These are phyloP conservation scores for Macropus fuliginosus DNA, from an alignment of 2,797 vertebrate genomes.

Conservation along the genomic window DNA sequence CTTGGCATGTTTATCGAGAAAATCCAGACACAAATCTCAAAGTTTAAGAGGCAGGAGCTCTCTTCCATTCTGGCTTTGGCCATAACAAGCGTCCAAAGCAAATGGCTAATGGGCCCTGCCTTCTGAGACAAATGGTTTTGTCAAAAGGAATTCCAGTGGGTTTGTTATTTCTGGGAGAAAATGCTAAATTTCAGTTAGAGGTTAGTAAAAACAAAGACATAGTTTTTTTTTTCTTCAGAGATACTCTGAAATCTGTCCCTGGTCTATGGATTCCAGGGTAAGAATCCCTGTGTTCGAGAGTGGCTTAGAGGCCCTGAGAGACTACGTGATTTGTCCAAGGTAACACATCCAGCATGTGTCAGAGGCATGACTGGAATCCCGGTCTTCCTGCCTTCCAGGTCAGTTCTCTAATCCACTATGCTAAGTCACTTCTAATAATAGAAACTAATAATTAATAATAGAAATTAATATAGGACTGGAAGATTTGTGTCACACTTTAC, in stretches of 20 bases:
- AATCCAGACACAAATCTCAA: neutral
- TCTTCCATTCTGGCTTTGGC: neutral
- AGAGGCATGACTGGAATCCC: constrained; percentile 3
- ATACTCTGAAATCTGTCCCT: neutral
- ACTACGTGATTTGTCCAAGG: constrained; percentile 6
- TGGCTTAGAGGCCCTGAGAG: neutral
- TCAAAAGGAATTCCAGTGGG: neutral
- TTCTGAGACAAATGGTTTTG: neutral
- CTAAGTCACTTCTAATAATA: neutral
- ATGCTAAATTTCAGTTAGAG: neutral
- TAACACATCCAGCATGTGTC: neutral
- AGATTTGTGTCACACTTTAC: neutral
- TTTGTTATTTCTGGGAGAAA: neutral
- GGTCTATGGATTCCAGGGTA: neutral
- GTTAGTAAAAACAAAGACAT: neutral
- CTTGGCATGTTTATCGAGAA: neutral
- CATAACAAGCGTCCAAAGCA: neutral
- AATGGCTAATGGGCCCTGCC: neutral
- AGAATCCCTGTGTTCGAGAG: neutral
- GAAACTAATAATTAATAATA: neutral
- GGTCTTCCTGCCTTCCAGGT: neutral
- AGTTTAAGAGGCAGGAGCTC: neutral
- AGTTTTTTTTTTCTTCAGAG: neutral
- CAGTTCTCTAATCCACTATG: neutral
- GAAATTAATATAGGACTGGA: neutral